phyloP scores from a whole-genome alignment of 2,113 vertebrate genomes.

The Notarius lentiginosus region DNA sequence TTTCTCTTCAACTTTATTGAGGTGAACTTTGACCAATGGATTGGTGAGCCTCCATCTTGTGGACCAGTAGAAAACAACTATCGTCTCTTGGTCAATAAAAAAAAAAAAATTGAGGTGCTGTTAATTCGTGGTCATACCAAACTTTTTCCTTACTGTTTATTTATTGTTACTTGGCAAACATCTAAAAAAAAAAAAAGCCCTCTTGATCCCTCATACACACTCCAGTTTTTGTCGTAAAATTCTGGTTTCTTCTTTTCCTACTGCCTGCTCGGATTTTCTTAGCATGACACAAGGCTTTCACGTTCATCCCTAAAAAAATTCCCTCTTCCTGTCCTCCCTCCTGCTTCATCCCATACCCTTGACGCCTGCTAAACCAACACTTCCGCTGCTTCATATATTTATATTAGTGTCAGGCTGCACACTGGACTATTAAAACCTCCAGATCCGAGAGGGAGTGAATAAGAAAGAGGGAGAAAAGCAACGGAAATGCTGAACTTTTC shows the following conservation, averaged over 20 bases:
- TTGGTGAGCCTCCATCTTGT: background rate
- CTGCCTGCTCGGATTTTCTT: background rate
- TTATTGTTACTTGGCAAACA: background rate
- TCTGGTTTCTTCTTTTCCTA: background rate
- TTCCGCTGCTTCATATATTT: constrained; percentile 68
- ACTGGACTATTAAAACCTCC: constrained; percentile 60
- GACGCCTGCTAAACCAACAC: constrained; percentile 72
- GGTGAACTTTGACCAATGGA: background rate
- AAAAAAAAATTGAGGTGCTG: no score
- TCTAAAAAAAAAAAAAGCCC: background rate
- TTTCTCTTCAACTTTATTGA: background rate
- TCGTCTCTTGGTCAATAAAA: background rate
- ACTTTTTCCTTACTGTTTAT: background rate
- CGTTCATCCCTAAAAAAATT: background rate
- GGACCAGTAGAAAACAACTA: background rate
- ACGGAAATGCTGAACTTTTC: constrained; percentile 57
- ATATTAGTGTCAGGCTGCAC: constrained; percentile 64
- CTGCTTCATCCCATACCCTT: constrained; percentile 54
- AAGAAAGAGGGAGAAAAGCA: constrained; percentile 1
- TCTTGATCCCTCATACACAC: background rate
- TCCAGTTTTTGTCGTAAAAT: background rate
- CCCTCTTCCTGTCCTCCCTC: background rate
- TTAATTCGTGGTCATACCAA: background rate
- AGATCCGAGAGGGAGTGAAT: constrained; percentile 47
- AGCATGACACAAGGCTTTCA: background rate